Evolutionary conservation across 2,113 vertebrate species (phyloP).

Genomic region (Dromaius novaehollandiae): DNA sequence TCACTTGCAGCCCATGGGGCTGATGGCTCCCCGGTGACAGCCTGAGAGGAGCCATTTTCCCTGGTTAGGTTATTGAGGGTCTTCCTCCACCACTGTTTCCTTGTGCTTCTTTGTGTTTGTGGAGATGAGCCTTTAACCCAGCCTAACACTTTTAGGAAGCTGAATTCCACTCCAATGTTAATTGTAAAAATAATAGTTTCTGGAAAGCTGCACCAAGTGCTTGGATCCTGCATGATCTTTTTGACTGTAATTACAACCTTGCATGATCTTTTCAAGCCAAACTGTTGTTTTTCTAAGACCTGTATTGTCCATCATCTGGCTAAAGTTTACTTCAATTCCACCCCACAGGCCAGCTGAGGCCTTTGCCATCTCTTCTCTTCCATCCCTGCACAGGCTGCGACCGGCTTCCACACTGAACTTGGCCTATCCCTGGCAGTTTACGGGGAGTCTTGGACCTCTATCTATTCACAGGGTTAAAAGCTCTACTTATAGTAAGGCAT

Average conservation of each 20-base stretch:
- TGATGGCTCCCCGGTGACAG: background rate
- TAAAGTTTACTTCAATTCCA: background rate
- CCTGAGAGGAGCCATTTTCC: background rate
- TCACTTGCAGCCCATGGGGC: background rate
- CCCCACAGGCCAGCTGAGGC: background rate
- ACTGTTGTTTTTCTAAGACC: background rate
- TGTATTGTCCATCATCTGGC: background rate
- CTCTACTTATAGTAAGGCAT: background rate
- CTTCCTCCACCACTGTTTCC: background rate
- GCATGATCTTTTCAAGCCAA: background rate
- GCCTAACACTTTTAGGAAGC: background rate
- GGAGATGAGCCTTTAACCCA: background rate
- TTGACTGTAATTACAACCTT: background rate
- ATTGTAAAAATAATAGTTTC: background rate
- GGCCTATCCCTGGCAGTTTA: background rate
- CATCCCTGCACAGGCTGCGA: background rate
- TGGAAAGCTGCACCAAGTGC: background rate
- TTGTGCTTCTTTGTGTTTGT: background rate
- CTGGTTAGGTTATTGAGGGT: background rate
- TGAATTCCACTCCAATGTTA: background rate
- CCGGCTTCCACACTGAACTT: background rate
- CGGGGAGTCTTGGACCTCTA: background rate
- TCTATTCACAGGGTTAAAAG: background rate
- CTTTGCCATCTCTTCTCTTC: accelerated
- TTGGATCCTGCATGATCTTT: background rate